phyloP scores from a whole-genome alignment of 2,797 vertebrate genomes.

The Epinephelus malabaricus region DNA sequence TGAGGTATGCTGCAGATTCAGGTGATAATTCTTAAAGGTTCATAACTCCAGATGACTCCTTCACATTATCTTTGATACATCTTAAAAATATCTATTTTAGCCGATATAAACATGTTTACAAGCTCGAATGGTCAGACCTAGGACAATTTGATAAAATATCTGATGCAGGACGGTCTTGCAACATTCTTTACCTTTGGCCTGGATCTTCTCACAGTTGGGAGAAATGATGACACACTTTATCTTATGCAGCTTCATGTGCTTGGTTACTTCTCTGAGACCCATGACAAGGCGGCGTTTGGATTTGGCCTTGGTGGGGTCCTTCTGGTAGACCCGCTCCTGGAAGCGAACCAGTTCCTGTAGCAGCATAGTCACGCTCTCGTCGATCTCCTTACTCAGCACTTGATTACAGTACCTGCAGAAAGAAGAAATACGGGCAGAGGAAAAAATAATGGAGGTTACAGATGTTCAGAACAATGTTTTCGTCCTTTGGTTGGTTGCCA shows the following conservation, averaged over 20 bases:
- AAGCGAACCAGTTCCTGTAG: constrained; percentile 98
- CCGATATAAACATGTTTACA: not conserved
- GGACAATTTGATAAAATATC: not conserved
- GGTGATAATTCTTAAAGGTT: too few relatives aligned
- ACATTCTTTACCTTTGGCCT: constrained; percentile 92
- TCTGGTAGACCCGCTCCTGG: constrained; percentile 96
- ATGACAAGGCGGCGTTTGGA: constrained; percentile 96
- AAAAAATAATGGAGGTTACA: not conserved
- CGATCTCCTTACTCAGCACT: constrained; percentile 98
- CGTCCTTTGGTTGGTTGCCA: not conserved
- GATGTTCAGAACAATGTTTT: not conserved
- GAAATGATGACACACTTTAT: constrained; percentile 99
- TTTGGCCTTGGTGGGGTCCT: constrained; percentile 96
- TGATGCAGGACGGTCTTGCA: not conserved
- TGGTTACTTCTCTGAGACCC: constrained; percentile 98
- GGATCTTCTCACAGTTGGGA: constrained; percentile 99
- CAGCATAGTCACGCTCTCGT: constrained; percentile 96
- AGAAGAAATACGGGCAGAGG: not conserved
- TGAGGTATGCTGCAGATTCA: too few relatives aligned
- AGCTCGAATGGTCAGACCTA: not conserved
- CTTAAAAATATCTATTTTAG: not conserved
- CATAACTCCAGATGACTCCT: not conserved
- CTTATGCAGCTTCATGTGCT: constrained; percentile 97
- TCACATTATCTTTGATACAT: not conserved
- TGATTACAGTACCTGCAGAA: constrained; percentile 96